Evolutionary conservation across 2,888 invertebrate genomes (phyloP), one percentile per base, ranked within the genome.

Genomic region (Zhengitettix transpicula): DNA sequence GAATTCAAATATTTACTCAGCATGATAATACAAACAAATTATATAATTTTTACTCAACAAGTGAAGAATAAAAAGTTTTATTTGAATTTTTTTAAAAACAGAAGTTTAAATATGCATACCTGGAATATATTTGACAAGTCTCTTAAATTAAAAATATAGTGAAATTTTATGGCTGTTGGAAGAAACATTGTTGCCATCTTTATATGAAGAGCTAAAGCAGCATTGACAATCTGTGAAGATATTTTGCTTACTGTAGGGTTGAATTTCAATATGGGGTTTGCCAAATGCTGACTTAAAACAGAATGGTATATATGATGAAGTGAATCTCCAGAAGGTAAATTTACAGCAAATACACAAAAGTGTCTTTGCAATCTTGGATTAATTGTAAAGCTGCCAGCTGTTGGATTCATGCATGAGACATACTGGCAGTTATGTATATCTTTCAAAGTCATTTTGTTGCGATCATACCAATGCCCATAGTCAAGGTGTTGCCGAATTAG

Each of bases 381-480:
- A 60, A 96, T 94, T 16, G 91, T 92, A 71, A 96, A 96, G 59
- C 91, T 92, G 17, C 96, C 96, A 15, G 95, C 90, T 0, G 94
- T 93, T 0, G 96, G 96, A 74, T 96, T 96, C 96, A 97, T 96
- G 71, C 91, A 91, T 0, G 94, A 87, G 16, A 95, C 85, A 72
- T 94, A 95, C 77, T 95, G 95, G 52, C 92, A 89, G 71, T 94
- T 91, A 67, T 89, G 87, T 67, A 96, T 90, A 62, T 96, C 95
- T 71, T 93, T 95, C 12, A 95, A 72, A 0, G 85, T 78, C 62
- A 96, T 76, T 70, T 94, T 95, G 55, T 81, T 76, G 60, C 95
- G 77, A 70, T 97, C 96, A 71, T 96, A 97, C 95, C 96, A 97
- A 74, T 96, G 96, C 65, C 80, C 83, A 71, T 96, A 96, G 73